Conservation (phyloP, 2,888 invertebrate genomes). For the Heliconius erato region DNA sequence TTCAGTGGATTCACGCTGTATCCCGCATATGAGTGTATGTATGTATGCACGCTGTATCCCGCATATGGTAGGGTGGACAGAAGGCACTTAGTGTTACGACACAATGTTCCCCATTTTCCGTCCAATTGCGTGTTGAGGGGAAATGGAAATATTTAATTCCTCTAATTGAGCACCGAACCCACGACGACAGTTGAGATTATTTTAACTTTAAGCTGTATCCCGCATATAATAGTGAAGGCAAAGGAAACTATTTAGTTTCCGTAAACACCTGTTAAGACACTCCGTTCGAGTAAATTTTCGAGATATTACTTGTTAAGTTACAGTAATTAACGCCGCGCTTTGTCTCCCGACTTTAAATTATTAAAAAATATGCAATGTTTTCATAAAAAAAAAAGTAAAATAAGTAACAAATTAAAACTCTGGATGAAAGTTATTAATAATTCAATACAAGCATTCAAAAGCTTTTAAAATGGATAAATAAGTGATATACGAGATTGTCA, state of each 20-base stretch:
- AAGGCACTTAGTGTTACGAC: not conserved
- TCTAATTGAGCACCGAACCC: not conserved
- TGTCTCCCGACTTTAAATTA: not conserved
- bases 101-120: not conserved
- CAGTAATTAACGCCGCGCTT: too few species aligned
- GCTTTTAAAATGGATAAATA: slow-evolving; percentile 31
- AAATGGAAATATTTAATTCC: not conserved
- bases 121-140: not conserved
- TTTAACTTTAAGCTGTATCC: not conserved
- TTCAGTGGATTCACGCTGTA: too few species aligned
- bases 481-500: not conserved
- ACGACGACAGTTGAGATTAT: not conserved
- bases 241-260: too few species aligned
- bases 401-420: slow-evolving; percentile 5
- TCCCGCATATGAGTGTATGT: too few species aligned
- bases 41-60: too few species aligned
- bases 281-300: too few species aligned
- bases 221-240: too few species aligned
- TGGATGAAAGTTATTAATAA: slow-evolving; percentile 24
- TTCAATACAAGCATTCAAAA: slow-evolving; percentile 24
- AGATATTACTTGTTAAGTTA: too few species aligned
- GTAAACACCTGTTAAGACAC: too few species aligned
- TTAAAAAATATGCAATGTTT: not conserved
- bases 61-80: not conserved
- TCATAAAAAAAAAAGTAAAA: slow-evolving; percentile 8